Evolutionary conservation across 2,797 vertebrate species (phyloP), one percentile per base, ranked within the genome.

Genomic region (Parambassis ranga): DNA sequence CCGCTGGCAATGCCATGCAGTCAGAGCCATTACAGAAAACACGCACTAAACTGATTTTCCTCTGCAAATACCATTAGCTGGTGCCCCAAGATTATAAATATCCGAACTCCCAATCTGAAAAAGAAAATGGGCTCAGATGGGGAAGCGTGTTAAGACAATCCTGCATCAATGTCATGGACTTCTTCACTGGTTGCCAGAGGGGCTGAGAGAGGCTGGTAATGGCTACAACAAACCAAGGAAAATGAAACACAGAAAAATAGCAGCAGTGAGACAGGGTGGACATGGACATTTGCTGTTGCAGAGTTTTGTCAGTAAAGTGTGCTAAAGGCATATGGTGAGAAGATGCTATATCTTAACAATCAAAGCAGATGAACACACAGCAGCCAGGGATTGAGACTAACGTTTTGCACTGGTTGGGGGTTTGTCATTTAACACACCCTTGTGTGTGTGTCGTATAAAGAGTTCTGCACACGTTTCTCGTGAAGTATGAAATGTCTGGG

Each of bases 11-110:
- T 62, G 76, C 73, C 75, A 85, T 59, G 62, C 83, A 83, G 81
- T 83, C 81, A 79, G 76, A 82, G 77, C 84, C 77, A 87, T 89
- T 89, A 89, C 64, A 20, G 70, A 75, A 84, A 88, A 89, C 85
- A 88, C 43, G 77, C 64, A 9, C 78, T 84, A 87, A 89, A 86
- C 83, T 71, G 87, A 88, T 90, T 87, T 85, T 57, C 46, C 75
- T 87, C 80, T 66, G 77, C 87, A 91, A 90, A 90, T 83, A 90
- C 77, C 74, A 90, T 90, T 89, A 91, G 81, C 75, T 38, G 65
- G 48, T 82, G 88, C 84, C 81, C 67, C 64, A 8, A 87, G 83
- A 91, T 89, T 89, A 89, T 82, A 88, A 89, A 90, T 88, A 90
- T 83, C 78, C 71, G 0, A 77, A 86, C 66, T 79, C 50, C 60